Evolutionary conservation across 2,113 vertebrate genomes (phyloP).

Genomic region (Bubalus kerabau): DNA sequence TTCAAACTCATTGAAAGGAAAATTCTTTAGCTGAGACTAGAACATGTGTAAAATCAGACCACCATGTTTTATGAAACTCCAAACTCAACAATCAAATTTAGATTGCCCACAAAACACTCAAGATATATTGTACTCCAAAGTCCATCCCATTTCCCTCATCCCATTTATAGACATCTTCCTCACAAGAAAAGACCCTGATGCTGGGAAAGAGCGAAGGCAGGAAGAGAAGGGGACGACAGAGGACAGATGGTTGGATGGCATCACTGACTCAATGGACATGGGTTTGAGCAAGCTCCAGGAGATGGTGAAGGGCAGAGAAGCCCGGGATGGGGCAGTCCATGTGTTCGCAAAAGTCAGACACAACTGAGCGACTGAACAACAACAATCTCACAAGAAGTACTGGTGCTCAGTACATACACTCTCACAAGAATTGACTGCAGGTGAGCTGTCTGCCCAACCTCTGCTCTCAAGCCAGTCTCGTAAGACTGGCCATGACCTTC

Average conservation of each 20-base stretch:
- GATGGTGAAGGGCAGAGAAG: neutral
- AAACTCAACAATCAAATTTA: neutral
- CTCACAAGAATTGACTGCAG: neutral
- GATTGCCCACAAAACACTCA: neutral
- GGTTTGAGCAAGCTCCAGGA: neutral
- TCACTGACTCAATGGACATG: neutral
- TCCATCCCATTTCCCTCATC: neutral
- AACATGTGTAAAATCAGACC: neutral
- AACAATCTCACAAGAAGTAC: neutral
- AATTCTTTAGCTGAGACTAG: slow-evolving; percentile 2
- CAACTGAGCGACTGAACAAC: neutral
- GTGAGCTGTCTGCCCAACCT: neutral
- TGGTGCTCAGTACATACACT: neutral
- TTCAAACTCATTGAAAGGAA: slow-evolving; percentile 22
- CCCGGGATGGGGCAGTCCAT: neutral
- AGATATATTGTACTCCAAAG: neutral
- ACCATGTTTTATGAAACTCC: neutral
- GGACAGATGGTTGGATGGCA: neutral
- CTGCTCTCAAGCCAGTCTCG: neutral
- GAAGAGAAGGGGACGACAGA: neutral
- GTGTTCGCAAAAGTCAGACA: fast-evolving
- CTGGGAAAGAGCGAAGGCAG: neutral
- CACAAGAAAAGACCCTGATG: neutral
- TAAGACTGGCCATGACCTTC: neutral
- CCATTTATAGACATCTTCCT: neutral